Conservation (phyloP, 2,797 vertebrate genomes). For the Coregonus suidteri region DNA sequence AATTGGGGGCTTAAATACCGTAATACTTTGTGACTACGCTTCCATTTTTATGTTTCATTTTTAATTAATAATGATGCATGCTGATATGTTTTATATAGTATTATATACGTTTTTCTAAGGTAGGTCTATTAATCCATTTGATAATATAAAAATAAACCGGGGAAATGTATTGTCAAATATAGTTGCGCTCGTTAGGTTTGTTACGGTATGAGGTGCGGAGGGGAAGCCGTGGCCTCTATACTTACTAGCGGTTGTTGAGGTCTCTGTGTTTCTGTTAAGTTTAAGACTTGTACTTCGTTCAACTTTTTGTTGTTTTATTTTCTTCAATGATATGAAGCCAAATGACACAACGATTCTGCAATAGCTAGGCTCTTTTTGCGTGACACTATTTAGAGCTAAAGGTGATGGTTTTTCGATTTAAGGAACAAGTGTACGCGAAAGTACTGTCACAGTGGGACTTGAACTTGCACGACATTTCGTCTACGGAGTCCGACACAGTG, state of each 20-base stretch:
- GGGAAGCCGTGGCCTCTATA: not conserved
- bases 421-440: conserved; percentile 18
- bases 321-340: conserved; percentile 10
- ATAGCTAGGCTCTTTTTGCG: not conserved
- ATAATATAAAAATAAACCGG: not conserved
- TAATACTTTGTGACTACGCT: not conserved
- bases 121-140: not conserved
- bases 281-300: conserved; percentile 14
- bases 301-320: conserved; percentile 21
- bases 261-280: conserved; percentile 18
- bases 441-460: conserved; percentile 8
- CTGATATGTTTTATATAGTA: not conserved
- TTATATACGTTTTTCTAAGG: not conserved
- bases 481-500: not conserved
- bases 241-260: conserved; percentile 13
- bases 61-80: not conserved
- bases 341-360: conserved; percentile 9
- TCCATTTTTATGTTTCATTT: not conserved
- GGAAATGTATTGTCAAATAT: not conserved
- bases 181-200: not conserved
- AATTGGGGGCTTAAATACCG: not conserved
- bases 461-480: conserved; percentile 11
- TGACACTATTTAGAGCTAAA: not conserved
- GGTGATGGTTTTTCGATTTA: conserved; percentile 16
- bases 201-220: not conserved